These are phyloP conservation scores for Brachypalpus laphriformis DNA, from an alignment of 2,888 invertebrate species.

Conservation along the genomic window DNA sequence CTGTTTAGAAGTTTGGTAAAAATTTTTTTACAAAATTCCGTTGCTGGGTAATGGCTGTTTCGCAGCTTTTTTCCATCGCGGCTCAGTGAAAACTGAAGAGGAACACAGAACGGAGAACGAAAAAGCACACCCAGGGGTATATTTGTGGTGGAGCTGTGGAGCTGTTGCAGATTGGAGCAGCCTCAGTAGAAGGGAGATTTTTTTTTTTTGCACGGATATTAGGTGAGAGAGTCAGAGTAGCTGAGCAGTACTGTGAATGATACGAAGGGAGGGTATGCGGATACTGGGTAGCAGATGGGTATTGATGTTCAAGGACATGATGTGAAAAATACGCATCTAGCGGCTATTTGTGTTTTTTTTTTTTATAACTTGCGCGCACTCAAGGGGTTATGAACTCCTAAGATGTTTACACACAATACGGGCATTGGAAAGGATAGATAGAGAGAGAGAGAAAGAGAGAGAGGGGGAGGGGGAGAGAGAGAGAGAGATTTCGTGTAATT, in stretches of 20 bases:
- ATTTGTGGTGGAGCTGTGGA: constrained; percentile 30
- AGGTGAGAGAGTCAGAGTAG: constrained; percentile 32
- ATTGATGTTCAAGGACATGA: neutral
- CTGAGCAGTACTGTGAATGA: neutral
- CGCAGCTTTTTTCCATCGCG: constrained; percentile 70
- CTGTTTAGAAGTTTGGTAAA: neutral
- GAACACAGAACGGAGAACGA: constrained; percentile 19
- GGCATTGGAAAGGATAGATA: no score
- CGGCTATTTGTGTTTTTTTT: no score
- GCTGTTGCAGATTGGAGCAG: constrained; percentile 64
- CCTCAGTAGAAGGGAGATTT: constrained; percentile 14
- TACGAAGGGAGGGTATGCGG: neutral
- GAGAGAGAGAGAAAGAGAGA: no score
- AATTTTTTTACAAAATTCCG: constrained; percentile 45
- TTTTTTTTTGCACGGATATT: neutral
- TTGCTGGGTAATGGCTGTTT: constrained; percentile 31
- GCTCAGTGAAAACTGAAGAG: constrained; percentile 63
- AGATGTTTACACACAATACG: no score
- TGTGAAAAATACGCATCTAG: no score
- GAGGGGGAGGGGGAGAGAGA: no score
- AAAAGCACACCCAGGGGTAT: constrained; percentile 42
- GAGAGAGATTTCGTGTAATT: no score
- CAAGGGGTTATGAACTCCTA: no score
- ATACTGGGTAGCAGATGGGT: neutral
- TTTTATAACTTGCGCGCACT: no score